These are phyloP conservation scores for Tachysurus fulvidraco DNA, from an alignment of 2,113 vertebrate species.

Conservation along the genomic window DNA sequence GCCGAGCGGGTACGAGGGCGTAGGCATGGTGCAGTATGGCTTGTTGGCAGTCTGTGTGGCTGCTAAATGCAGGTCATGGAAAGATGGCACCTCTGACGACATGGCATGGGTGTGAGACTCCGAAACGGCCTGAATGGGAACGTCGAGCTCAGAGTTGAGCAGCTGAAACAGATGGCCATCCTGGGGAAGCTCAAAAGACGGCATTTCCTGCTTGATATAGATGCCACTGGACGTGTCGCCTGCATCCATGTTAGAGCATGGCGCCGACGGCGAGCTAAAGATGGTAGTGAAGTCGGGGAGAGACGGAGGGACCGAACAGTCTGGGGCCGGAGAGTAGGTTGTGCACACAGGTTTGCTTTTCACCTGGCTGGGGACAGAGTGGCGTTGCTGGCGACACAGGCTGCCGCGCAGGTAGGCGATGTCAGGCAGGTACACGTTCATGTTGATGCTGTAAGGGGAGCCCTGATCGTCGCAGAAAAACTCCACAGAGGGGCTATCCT, in stretches of 20 bases:
- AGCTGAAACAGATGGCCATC: slow-evolving; percentile 92
- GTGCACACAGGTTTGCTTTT: slow-evolving; percentile 83
- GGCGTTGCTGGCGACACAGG: slow-evolving; percentile 83
- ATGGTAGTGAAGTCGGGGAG: slow-evolving; percentile 96
- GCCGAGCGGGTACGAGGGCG: slow-evolving; percentile 70
- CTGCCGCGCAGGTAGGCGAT: slow-evolving; percentile 90
- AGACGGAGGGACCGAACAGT: slow-evolving; percentile 79
- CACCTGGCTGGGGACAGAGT: slow-evolving; percentile 75
- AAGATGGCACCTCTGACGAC: slow-evolving; percentile 76
- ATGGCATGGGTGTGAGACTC: slow-evolving; percentile 71
- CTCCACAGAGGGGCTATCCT: slow-evolving; percentile 81
- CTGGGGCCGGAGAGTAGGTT: slow-evolving; percentile 85
- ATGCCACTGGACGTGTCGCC: slow-evolving; percentile 78
- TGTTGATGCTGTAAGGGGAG: slow-evolving; percentile 95
- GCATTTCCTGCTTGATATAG: slow-evolving; percentile 96
- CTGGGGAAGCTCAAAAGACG: slow-evolving; percentile 80
- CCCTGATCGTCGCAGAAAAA: slow-evolving; percentile 88
- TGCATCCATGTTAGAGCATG: slow-evolving; percentile 50
- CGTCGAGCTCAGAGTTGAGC: slow-evolving; percentile 87
- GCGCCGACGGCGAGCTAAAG: slow-evolving; percentile 82
- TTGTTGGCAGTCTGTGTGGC: slow-evolving; percentile 84
- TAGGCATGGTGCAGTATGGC: slow-evolving; percentile 81
- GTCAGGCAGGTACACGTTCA: slow-evolving; percentile 95
- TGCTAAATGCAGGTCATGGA: slow-evolving; percentile 76
- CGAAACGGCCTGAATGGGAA: slow-evolving; percentile 70